These are phyloP conservation scores for Microcebus murinus DNA, from an alignment of 2,113 vertebrate species.

Conservation along the genomic window DNA sequence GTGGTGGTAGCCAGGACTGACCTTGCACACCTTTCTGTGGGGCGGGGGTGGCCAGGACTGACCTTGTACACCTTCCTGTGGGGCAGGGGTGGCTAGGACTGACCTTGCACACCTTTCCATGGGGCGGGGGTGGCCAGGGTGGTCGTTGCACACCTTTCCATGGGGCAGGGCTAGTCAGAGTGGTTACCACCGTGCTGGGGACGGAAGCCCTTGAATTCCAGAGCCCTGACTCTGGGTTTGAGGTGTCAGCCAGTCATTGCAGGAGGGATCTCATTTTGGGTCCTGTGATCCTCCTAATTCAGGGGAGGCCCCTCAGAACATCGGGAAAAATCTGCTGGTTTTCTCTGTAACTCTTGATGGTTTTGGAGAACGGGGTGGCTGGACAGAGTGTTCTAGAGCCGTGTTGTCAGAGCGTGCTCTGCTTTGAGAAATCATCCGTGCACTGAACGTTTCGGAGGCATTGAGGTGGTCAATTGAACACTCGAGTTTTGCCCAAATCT, in stretches of 20 bases:
- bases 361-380: fast-evolving
- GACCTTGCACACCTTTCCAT: no score
- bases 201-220: fast-evolving
- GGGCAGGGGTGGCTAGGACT: no score
- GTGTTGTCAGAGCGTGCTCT: no score
- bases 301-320: fast-evolving
- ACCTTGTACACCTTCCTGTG: no score
- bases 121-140: no score
- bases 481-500: neutral
- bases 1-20: fast-evolving
- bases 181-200: neutral
- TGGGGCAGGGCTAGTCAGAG: neutral
- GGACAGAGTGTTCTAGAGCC: no score
- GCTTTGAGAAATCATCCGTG: neutral
- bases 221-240: neutral
- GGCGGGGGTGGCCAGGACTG: neutral
- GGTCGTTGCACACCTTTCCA: no score
- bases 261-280: no score
- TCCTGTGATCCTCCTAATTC: neutral
- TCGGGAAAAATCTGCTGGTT: fast-evolving
- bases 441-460: neutral
- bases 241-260: neutral
- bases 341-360: neutral
- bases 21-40: no score
- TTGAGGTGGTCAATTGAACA: no score